Percentiles rank a stretch among this genome's conserved stretches.
Conservation (phyloP, 2,113 vertebrate genomes). For the Poecilia latipinna region DNA sequence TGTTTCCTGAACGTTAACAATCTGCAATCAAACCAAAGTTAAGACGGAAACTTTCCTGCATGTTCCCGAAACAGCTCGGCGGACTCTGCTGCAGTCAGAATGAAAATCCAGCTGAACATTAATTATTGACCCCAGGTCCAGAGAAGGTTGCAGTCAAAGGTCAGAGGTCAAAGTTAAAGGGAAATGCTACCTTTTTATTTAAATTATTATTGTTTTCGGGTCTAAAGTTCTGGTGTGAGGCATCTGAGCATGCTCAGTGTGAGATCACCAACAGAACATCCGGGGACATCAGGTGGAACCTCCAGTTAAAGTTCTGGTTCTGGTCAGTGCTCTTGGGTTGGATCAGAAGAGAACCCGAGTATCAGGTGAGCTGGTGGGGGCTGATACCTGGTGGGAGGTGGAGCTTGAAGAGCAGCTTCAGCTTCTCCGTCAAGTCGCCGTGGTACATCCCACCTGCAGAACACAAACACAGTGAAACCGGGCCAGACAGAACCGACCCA, state of each 20-base stretch:
- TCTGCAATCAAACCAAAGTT: too few relatives aligned
- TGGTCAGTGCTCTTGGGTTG: background rate
- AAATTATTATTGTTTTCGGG: background rate
- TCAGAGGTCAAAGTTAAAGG: too few relatives aligned
- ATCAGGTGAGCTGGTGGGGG: slow-evolving; percentile 1
- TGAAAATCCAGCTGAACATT: too few relatives aligned
- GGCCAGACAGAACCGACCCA: too few relatives aligned
- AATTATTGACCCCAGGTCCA: too few relatives aligned
- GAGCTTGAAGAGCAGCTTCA: slow-evolving; percentile 95
- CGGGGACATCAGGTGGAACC: background rate
- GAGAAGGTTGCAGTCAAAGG: too few relatives aligned
- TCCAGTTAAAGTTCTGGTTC: background rate
- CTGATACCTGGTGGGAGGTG: slow-evolving; percentile 91
- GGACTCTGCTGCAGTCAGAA: too few relatives aligned
- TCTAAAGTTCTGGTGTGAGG: too few relatives aligned
- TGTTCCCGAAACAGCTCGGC: too few relatives aligned
- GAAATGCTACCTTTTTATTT: too few relatives aligned
- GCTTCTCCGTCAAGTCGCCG: slow-evolving; percentile 94
- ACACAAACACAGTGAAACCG: background rate
- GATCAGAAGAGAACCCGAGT: background rate
- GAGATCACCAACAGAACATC: background rate
- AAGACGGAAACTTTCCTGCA: too few relatives aligned
- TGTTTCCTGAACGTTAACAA: too few relatives aligned
- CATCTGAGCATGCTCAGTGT: background rate
- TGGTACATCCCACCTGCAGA: slow-evolving; percentile 93